These are phyloP conservation scores for Callionymus lyra DNA, from an alignment of 2,113 vertebrate species.

Conservation along the genomic window DNA sequence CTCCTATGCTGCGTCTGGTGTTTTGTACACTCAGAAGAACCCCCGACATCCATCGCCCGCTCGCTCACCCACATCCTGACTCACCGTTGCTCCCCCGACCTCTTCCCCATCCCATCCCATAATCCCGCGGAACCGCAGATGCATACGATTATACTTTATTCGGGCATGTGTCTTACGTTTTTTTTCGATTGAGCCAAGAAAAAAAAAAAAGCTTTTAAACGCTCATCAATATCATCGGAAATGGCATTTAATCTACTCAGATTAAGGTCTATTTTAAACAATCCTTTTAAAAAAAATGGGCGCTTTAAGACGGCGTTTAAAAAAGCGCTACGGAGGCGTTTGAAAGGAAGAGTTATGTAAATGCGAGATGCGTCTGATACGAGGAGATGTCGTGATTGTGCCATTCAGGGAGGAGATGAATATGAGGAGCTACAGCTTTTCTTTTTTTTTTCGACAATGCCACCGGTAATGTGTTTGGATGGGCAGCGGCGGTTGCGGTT, in stretches of 20 bases:
- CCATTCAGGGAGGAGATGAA: conserved; percentile 27
- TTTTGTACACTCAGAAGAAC: conserved; percentile 48
- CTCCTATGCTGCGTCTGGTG: conserved; percentile 53
- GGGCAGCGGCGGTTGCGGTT: conserved; percentile 28
- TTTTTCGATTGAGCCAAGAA: conserved; percentile 25
- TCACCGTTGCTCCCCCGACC: conserved; percentile 18
- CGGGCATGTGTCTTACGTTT: conserved; percentile 38
- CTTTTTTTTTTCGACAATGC: too few relatives aligned
- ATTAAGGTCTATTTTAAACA: conserved; percentile 44
- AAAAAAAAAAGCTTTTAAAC: conserved; percentile 27
- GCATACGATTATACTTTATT: conserved; percentile 55
- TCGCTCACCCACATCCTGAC: conserved; percentile 24
- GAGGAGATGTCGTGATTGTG: conserved; percentile 37
- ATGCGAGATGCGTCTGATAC: conserved; percentile 30
- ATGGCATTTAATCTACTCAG: conserved; percentile 44
- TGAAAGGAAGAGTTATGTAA: conserved; percentile 31
- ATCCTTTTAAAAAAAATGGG: conserved; percentile 37
- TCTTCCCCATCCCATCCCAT: conserved; percentile 15
- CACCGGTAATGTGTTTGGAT: conserved; percentile 35
- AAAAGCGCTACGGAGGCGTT: conserved; percentile 17
- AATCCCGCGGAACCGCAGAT: conserved; percentile 50
- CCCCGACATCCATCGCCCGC: conserved; percentile 43
- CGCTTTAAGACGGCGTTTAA: conserved; percentile 18
- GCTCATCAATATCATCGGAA: conserved; percentile 35
- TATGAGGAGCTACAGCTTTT: conserved; percentile 16